Base-by-base conservation (phyloP, 1,140 invertebrate genomes). In the Oryzaephilus surinamensis region DNA sequence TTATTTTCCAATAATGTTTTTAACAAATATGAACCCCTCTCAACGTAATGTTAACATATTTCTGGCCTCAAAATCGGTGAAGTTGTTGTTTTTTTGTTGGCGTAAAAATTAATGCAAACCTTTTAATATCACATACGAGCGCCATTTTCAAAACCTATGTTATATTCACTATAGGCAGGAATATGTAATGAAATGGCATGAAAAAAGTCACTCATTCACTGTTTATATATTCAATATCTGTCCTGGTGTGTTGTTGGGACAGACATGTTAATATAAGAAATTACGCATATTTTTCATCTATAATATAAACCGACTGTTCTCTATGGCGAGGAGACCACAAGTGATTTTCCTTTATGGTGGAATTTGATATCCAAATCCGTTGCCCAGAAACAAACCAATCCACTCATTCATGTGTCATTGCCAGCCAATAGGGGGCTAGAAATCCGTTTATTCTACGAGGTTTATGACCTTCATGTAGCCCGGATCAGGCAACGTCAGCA, bases 41-140 rank as follows among this genome's bases (percentile, higher is more conserved):
- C n/a, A n/a, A n/a, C n/a, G n/a, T n/a, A n/a, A 55, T 51, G 47
- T 59, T 47, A 57, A 51, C 50, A 48, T 57, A 55, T 52, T 60
- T 56, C 55, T 45, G 52, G 50, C 46, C 41, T 52, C 50, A 52
- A 37, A 49, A 54, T 49, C 42, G 35, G 27, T 40, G 28, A n/a
- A n/a, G 28, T 40, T 46, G 29, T 43, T 36, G 43, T 48, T 41
- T 34, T 44, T 57, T 27, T 51, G 29, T 44, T 52, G 50, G 50
- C 54, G 55, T n/a, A 53, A 58, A 60, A 60, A 60, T 55, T 55
- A 52, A 56, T 52, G 53, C 58, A 60, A 60, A 60, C 58, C 58
- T 60, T 60, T 52, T 53, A 24, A 47, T 50, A 55, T 58, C 58
- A 60, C 58, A 60, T 56, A 57, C 54, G 50, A 58, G 56, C 48